phyloP scores from a whole-genome alignment of 2,888 invertebrate genomes.

The Julus scanicus region DNA sequence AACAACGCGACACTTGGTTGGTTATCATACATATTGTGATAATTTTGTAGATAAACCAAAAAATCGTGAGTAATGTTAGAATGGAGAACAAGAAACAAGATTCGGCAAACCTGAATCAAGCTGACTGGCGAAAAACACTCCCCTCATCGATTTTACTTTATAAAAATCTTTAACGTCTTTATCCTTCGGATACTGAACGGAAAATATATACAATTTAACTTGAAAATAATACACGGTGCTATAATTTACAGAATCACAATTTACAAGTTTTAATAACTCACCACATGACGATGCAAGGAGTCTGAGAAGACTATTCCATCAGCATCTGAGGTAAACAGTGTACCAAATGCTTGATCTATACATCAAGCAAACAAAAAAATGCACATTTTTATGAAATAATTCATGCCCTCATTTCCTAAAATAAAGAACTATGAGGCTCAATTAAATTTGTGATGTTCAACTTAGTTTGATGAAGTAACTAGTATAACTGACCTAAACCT shows the following conservation, averaged over 20 bases:
- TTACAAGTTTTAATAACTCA: not conserved
- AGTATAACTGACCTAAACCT: conserved; percentile 31
- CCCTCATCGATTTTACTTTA: conserved; percentile 57
- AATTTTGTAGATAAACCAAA: too few relatives aligned
- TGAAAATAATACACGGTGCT: too few relatives aligned
- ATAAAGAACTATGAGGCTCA: too few relatives aligned
- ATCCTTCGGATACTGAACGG: conserved; percentile 53
- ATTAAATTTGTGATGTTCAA: not conserved
- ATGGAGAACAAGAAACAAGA: too few relatives aligned
- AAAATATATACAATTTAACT: not conserved
- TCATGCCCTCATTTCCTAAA: too few relatives aligned
- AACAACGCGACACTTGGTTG: too few relatives aligned
- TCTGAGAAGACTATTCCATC: conserved; percentile 57
- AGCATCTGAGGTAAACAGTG: conserved; percentile 56
- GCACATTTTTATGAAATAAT: too few relatives aligned
- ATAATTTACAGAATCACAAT: not conserved
- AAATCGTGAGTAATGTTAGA: not conserved
- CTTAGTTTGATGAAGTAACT: not conserved
- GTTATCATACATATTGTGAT: too few relatives aligned
- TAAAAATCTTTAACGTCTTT: conserved; percentile 56
- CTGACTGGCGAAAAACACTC: conserved; percentile 56
- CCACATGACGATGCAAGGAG: conserved; percentile 55
- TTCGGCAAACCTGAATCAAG: not conserved
- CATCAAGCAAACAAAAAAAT: not conserved
- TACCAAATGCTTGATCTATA: conserved; percentile 55